These are phyloP conservation scores for Bubo bubo DNA, from an alignment of 2,113 vertebrate species.

Conservation along the genomic window DNA sequence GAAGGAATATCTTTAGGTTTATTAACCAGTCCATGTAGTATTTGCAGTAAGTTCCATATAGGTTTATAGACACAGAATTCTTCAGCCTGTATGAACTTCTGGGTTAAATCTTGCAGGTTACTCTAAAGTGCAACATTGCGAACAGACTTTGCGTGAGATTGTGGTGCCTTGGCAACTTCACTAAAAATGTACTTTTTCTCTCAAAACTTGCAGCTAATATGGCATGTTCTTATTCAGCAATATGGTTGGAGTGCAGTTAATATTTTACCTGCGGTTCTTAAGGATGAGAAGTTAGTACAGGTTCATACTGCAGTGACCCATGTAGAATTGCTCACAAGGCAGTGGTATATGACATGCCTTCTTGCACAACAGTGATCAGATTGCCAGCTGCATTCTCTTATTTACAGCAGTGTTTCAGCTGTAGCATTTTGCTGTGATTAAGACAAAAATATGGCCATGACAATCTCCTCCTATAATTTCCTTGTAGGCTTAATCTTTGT, in stretches of 20 bases:
- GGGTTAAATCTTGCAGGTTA: not conserved
- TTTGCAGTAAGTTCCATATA: not conserved
- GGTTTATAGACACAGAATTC: not conserved
- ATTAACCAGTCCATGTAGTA: not conserved
- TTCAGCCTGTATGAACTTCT: not conserved
- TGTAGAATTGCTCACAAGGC: not conserved
- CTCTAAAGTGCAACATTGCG: not conserved
- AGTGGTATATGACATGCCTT: not conserved
- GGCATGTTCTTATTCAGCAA: not conserved
- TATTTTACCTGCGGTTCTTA: not conserved
- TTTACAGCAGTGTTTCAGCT: not conserved
- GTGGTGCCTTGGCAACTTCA: not conserved
- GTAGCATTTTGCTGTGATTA: not conserved
- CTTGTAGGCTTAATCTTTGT: not conserved
- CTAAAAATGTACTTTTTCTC: not conserved
- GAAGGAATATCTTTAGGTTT: not conserved
- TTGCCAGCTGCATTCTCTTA: not conserved
- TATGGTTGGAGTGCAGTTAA: not conserved
- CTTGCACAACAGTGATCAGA: not conserved
- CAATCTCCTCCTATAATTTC: not conserved
- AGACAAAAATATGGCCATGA: not conserved
- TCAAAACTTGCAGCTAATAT: not conserved
- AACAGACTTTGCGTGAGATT: not conserved
- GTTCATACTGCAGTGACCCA: not conserved
- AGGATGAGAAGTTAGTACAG: not conserved